These are phyloP conservation scores for Metacarcinus magister DNA, from an alignment of 2,888 invertebrate genomes.

Conservation along the genomic window DNA sequence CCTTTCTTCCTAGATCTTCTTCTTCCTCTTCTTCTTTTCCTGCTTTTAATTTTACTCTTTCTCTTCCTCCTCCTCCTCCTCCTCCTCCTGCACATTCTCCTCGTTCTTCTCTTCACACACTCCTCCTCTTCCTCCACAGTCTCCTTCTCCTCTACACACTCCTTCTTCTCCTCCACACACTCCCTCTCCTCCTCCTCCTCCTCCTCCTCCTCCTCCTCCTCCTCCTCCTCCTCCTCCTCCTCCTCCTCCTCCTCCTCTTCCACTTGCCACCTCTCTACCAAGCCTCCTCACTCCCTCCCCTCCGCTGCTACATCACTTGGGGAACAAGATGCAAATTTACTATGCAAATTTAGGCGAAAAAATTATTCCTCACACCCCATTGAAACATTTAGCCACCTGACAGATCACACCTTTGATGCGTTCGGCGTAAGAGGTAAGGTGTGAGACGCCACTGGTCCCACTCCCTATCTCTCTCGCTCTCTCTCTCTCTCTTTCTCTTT, in stretches of 20 bases:
- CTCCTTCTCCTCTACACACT: background rate
- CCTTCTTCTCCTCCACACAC: background rate
- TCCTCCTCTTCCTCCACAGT: background rate
- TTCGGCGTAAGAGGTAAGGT: constrained; percentile 10
- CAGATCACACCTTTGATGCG: constrained; percentile 31
- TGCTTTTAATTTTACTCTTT: background rate
- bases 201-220: background rate
- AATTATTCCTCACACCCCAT: constrained; percentile 48
- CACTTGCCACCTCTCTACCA: background rate
- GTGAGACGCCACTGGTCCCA: background rate
- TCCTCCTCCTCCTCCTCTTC: background rate
- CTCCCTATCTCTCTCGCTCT: background rate
- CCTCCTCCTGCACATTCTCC: too few species aligned
- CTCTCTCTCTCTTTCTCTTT: background rate
- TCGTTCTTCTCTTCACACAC: background rate
- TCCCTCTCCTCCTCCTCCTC: background rate
- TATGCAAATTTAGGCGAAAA: constrained; percentile 36
- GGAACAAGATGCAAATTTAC: constrained; percentile 41
- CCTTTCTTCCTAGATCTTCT: background rate
- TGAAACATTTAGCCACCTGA: constrained; percentile 48
- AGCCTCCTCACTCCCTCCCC: background rate
- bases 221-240: background rate
- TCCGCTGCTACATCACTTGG: constrained; percentile 18
- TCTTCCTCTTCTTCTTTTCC: background rate
- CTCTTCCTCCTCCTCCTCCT: background rate